These are phyloP conservation scores for Steromphala cineraria DNA, from an alignment of 2,888 invertebrate genomes.

Conservation along the genomic window DNA sequence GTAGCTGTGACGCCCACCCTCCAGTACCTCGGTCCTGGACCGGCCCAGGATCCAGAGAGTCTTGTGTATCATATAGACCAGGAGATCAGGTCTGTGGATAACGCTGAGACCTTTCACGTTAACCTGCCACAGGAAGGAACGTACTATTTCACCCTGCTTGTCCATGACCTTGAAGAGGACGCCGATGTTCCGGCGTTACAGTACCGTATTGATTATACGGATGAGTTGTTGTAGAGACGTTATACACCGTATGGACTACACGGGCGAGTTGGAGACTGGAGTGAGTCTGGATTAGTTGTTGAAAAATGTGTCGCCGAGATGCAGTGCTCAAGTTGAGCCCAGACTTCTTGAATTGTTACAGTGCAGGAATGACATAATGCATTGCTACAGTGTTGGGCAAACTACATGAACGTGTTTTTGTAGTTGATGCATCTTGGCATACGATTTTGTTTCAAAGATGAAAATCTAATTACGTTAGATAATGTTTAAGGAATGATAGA, in stretches of 20 bases:
- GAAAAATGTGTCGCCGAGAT: background rate
- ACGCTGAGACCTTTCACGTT: slow-evolving; percentile 65
- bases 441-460: no score
- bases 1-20: slow-evolving; percentile 64
- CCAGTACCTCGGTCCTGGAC: slow-evolving; percentile 61
- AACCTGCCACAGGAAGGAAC: slow-evolving; percentile 63
- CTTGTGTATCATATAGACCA: slow-evolving; percentile 60
- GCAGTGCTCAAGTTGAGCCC: background rate
- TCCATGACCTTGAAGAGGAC: slow-evolving; percentile 61
- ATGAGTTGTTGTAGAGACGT: slow-evolving; percentile 51
- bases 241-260: no score
- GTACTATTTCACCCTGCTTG: slow-evolving; percentile 63
- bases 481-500: no score
- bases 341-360: no score
- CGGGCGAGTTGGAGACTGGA: no score
- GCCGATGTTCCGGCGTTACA: slow-evolving; percentile 64
- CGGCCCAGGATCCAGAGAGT: slow-evolving; percentile 53
- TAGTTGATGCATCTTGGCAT: no score
- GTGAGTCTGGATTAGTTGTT: background rate
- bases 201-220: slow-evolving; percentile 59
- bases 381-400: no score
- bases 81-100: slow-evolving; percentile 61
- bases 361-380: background rate
- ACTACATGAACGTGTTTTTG: no score
- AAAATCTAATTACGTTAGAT: no score